phyloP scores from a whole-genome alignment of 2,888 invertebrate genomes.

The Tridacna crocea region DNA sequence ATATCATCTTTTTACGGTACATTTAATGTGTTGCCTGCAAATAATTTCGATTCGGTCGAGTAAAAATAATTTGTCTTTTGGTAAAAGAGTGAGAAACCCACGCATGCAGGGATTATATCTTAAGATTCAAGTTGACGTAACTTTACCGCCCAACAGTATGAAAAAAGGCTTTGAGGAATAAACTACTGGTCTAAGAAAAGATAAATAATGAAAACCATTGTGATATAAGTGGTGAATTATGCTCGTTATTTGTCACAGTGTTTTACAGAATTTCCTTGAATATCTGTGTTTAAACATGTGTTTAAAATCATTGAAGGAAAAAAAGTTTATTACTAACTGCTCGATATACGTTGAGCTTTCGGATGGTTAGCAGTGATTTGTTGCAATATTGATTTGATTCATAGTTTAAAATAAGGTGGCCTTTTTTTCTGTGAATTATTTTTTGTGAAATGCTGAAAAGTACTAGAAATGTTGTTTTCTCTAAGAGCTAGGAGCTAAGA shows the following conservation, averaged over 20 bases:
- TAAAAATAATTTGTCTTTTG: neutral
- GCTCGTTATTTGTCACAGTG: neutral
- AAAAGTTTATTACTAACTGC: too few species aligned
- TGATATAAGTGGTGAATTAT: neutral
- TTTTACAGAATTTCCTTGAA: neutral
- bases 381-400: too few species aligned
- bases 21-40: neutral
- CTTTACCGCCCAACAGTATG: neutral
- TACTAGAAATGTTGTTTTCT: too few species aligned
- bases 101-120: neutral
- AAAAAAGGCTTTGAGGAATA: neutral
- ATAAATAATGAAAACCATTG: neutral
- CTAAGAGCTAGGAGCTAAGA: too few species aligned
- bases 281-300: neutral
- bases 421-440: too few species aligned
- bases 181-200: neutral
- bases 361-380: too few species aligned
- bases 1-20: neutral
- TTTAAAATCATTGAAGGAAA: too few species aligned
- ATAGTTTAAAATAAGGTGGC: too few species aligned
- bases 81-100: neutral
- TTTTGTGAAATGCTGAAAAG: too few species aligned
- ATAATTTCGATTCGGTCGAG: neutral
- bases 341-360: too few species aligned
- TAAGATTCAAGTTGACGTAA: neutral